Percentiles rank a stretch among this genome's conserved stretches.
Conservation (phyloP, 1,140 invertebrate species). For the Luehdorfia chinensis region DNA sequence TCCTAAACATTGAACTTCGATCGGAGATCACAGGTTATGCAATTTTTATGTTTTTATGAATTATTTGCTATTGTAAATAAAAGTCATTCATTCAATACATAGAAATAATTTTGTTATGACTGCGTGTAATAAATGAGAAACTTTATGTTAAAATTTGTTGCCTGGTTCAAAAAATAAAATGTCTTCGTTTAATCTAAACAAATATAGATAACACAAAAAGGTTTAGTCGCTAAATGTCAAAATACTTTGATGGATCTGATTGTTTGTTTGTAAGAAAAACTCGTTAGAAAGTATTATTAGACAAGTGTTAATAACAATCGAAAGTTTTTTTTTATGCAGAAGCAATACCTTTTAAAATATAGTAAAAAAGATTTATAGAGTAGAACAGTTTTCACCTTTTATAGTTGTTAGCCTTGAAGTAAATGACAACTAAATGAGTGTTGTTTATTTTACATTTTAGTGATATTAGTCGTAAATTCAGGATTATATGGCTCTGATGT, state of each 20-base stretch:
- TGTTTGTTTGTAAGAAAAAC: slow-evolving; percentile 71
- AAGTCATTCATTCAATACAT: no score
- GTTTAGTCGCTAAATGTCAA: slow-evolving; percentile 47
- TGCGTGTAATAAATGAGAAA: no score
- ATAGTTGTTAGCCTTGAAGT: slow-evolving; percentile 75
- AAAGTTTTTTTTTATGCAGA: slow-evolving; percentile 30
- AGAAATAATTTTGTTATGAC: no score
- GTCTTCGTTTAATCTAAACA: slow-evolving; percentile 11
- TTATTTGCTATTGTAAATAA: no score
- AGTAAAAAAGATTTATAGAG: slow-evolving; percentile 32
- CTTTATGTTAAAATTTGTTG: no score
- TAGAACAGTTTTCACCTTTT: slow-evolving; percentile 48
- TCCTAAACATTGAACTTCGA: no score
- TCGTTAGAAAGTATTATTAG: slow-evolving; percentile 67
- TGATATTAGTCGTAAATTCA: slow-evolving; percentile 67
- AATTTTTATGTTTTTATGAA: no score
- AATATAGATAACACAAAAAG: slow-evolving; percentile 23
- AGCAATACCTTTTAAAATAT: slow-evolving; percentile 35
- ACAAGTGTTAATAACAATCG: slow-evolving; percentile 39
- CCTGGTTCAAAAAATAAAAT: no score
- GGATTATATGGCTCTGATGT: slow-evolving; percentile 75
- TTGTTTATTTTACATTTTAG: slow-evolving; percentile 76
- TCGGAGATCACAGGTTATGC: no score
- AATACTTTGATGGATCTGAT: slow-evolving; percentile 65
- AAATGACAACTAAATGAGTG: slow-evolving; percentile 73